Evolutionary conservation across 2,113 vertebrate species (phyloP).

Genomic region (Loxodonta africana): DNA sequence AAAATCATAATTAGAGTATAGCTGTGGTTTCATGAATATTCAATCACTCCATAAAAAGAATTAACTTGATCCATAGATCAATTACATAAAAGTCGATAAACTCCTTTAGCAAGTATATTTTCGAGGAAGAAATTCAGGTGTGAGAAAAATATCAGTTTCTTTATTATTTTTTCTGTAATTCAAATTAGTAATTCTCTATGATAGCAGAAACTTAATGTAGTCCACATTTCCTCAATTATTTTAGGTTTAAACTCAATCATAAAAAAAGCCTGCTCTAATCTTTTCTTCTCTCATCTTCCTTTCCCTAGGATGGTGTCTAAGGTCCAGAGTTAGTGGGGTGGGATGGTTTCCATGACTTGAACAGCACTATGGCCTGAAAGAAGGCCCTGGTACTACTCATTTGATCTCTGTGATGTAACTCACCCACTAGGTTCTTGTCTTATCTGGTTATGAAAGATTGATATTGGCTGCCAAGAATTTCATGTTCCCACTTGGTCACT

Average conservation of each 20-base stretch:
- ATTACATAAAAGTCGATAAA: conserved; percentile 68
- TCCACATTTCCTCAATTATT: neutral
- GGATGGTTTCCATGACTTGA: neutral
- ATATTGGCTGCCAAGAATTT: neutral
- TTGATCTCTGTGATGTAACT: neutral
- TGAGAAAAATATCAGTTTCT: conserved; percentile 61
- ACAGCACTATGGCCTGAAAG: neutral
- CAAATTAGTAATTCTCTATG: conserved; percentile 50
- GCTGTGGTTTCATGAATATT: conserved; percentile 74
- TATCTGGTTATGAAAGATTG: neutral
- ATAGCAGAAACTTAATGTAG: conserved; percentile 20
- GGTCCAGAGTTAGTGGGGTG: neutral
- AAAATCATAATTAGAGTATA: conserved; percentile 73
- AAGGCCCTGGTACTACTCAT: neutral
- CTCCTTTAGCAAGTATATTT: conserved; percentile 59
- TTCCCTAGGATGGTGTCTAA: neutral
- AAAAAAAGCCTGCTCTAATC: neutral
- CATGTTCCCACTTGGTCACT: neutral
- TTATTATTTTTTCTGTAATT: conserved; percentile 23
- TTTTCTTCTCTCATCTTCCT: neutral
- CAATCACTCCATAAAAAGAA: conserved; percentile 67
- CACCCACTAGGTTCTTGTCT: neutral
- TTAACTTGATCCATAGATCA: conserved; percentile 71
- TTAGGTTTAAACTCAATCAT: neutral
- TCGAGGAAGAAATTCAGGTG: conserved; percentile 60